phyloP scores from a whole-genome alignment of 1,140 invertebrate genomes.

The Pseudachorutes palmiensis region DNA sequence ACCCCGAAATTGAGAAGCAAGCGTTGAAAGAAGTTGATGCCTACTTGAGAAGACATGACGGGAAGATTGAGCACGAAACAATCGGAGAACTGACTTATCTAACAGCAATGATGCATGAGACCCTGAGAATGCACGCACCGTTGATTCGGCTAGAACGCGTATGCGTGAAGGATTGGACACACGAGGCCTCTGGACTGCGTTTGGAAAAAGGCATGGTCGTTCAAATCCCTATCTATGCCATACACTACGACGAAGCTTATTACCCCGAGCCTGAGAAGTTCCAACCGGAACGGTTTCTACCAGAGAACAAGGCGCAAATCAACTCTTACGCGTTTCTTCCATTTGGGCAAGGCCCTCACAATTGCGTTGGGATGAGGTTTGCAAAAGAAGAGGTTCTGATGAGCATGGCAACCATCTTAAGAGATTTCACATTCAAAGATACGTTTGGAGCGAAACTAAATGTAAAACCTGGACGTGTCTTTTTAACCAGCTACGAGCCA shows the following conservation, averaged over 20 bases:
- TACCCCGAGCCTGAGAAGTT: conserved; percentile 20
- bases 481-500: conserved; percentile 6
- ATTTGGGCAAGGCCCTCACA: conserved; percentile 27
- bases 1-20: conserved; percentile 35
- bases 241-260: conserved; percentile 23
- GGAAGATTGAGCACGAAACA: conserved; percentile 32
- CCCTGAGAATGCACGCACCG: conserved; percentile 28
- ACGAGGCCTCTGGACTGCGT: conserved; percentile 45
- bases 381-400: conserved; percentile 49
- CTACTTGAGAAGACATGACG: conserved; percentile 28
- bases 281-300: conserved; percentile 25
- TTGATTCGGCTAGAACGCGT: conserved; percentile 26
- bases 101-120: conserved; percentile 35
- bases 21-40: conserved; percentile 36
- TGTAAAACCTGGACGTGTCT: conserved; percentile 11
- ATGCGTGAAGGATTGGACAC: conserved; percentile 41
- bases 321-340: conserved; percentile 25
- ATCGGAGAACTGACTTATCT: conserved; percentile 33
- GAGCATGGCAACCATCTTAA: conserved; percentile 37
- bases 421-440: conserved; percentile 20
- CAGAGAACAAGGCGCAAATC: conserved; percentile 24
- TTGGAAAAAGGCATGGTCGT: conserved; percentile 19
- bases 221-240: conserved; percentile 15
- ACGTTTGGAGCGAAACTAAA: conserved; percentile 15
- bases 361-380: conserved; percentile 50